phyloP scores from a whole-genome alignment of 2,113 vertebrate genomes.

The Puma concolor region DNA sequence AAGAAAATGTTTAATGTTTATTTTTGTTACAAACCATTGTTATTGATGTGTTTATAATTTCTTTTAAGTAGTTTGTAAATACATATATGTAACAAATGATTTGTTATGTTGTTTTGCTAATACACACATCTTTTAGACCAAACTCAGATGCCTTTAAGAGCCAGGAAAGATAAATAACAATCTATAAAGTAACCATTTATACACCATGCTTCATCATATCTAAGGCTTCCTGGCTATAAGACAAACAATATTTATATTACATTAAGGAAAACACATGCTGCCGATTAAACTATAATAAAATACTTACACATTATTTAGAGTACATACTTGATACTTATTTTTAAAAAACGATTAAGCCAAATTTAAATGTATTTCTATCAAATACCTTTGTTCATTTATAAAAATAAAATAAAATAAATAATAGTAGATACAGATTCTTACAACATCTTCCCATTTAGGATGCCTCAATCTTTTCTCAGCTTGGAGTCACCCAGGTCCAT shows the following conservation, averaged over 20 bases:
- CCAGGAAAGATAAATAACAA: neutral
- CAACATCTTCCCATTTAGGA: neutral
- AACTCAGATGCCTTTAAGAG: neutral
- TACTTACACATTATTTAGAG: neutral
- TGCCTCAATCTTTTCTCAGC: neutral
- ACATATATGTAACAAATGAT: neutral
- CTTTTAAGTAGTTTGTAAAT: neutral
- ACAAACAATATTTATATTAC: neutral
- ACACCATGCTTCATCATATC: neutral
- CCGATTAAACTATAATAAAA: neutral
- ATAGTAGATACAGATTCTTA: neutral
- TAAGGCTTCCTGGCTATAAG: neutral
- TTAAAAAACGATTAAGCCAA: neutral
- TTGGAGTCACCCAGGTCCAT: neutral
- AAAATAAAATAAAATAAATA: neutral
- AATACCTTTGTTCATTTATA: neutral
- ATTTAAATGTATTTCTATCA: neutral
- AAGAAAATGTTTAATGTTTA: neutral
- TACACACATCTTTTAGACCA: neutral
- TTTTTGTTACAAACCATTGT: neutral
- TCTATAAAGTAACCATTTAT: neutral
- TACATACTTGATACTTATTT: neutral
- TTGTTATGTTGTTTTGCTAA: neutral
- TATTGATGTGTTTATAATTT: neutral
- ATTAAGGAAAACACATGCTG: neutral